A percentile compares a stretch with the other conserved stretches of the same genome.
phyloP scores from a whole-genome alignment of 2,797 vertebrate species.

The Setipinna tenuifilis region DNA sequence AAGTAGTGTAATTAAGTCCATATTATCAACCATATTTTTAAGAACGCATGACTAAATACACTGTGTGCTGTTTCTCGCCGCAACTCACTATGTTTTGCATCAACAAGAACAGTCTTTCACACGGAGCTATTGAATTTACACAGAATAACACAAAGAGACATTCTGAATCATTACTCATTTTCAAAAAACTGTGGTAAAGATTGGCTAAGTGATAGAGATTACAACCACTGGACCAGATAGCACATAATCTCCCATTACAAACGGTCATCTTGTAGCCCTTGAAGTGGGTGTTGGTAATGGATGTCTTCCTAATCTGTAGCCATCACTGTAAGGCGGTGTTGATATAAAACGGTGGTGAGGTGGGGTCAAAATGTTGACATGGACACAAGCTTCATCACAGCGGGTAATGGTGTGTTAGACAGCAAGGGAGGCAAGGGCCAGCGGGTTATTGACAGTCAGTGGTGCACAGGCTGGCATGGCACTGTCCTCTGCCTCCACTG shows the following conservation, averaged over 20 bases:
- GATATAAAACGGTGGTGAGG: slow-evolving; percentile 8
- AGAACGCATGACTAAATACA: too few relatives aligned
- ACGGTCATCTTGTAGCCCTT: neutral
- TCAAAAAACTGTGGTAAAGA: neutral
- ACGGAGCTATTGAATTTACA: neutral
- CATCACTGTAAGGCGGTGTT: slow-evolving; percentile 1
- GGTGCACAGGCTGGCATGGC: slow-evolving; percentile 3
- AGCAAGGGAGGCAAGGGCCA: slow-evolving; percentile 41
- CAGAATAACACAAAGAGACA: neutral
- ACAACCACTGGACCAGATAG: neutral
- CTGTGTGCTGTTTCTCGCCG: too few relatives aligned
- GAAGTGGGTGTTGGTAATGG: neutral
- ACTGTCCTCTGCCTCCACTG: slow-evolving; percentile 35
- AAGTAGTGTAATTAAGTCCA: too few relatives aligned
- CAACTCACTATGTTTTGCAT: too few relatives aligned
- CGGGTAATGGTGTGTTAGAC: slow-evolving; percentile 51
- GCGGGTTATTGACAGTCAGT: slow-evolving; percentile 49
- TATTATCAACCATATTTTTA: too few relatives aligned
- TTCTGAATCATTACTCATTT: neutral
- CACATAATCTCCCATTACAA: neutral
- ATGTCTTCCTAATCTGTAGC: neutral
- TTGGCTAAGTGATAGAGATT: neutral
- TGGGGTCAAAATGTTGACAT: slow-evolving; percentile 48
- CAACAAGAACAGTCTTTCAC: too few relatives aligned
- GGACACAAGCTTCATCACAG: slow-evolving; percentile 41